Evolutionary conservation across 2,797 vertebrate species (phyloP), one percentile per base, ranked within the genome.

Genomic region (Steatocranus sp.): DNA sequence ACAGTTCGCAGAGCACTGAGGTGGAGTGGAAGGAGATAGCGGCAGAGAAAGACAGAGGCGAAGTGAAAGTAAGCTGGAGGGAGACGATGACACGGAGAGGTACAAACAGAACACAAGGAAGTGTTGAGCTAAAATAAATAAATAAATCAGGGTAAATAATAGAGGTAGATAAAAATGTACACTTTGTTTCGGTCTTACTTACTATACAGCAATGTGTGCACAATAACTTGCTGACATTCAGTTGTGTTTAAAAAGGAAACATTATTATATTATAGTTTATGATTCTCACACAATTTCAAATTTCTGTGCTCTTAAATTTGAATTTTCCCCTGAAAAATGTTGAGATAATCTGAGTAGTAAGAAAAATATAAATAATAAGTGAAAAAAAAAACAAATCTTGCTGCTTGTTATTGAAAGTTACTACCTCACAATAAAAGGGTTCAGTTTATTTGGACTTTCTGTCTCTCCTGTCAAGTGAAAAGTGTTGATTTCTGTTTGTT

Each of bases 1-100:
- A 93, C 91, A 90, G 87, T 89, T 85, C 79, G 70, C 83, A 86
- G 78, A 82, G 89, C 85, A 81, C 75, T 4, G 82, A 90, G 80
- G 86, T 84, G 82, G 82, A 83, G 81, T 80, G 73, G 53, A 87
- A 74, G n/a, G 36, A 80, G 83, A 58, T 23, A 75, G 38, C 56
- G 41, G 61, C 41, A 74, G 75, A 63, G 83, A 50, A 18, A 41
- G 38, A 11, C 38, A 74, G 36, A 48, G 51, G 34, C 12, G 49
- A 36, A 61, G 41, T 53, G 66, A 70, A 76, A 73, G 41, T 30
- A 48, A 75, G 58, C 75, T 8, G 2, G 23, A 78, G 74, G 30
- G 74, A 76, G 79, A 76, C 25, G 8, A 50, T n/a, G 49, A 79
- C 7, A 18, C 53, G 50, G 41, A 10, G 34, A 79, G 25, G 66